A percentile compares a stretch with the other conserved stretches of the same genome.
Evolutionary conservation across 2,797 vertebrate species (phyloP).

Genomic region (Hybognathus amarus): DNA sequence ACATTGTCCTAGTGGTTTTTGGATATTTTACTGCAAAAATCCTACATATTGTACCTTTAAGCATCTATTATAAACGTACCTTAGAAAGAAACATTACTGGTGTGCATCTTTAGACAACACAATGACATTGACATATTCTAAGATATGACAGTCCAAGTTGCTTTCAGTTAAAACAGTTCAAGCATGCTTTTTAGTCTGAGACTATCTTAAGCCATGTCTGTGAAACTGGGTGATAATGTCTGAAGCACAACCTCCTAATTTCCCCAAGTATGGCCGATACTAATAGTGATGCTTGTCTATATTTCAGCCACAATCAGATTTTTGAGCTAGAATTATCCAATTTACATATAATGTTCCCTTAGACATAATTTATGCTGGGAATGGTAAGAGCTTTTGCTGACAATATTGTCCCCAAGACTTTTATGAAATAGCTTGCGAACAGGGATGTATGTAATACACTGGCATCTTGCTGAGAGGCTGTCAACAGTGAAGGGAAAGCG

Average conservation of each 20-base stretch:
- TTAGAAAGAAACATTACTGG: no score
- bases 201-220: no score
- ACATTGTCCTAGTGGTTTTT: no score
- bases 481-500: conserved; percentile 18
- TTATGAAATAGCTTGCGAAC: conserved; percentile 18
- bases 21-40: no score
- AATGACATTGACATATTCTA: no score
- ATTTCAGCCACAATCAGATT: background rate
- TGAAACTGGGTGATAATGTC: background rate
- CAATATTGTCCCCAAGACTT: background rate
- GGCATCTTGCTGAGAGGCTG: conserved; percentile 9
- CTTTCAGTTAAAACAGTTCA: no score
- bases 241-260: background rate
- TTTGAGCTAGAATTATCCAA: background rate
- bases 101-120: no score
- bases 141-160: no score
- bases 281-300: background rate
- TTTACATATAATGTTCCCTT: background rate
- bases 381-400: background rate
- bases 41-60: no score
- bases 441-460: conserved; percentile 17
- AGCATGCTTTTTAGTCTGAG: no score
- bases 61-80: no score
- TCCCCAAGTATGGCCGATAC: background rate
- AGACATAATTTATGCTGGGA: background rate